These are phyloP conservation scores for Lophura nycthemera DNA, from an alignment of 2,113 vertebrate genomes.

Conservation along the genomic window DNA sequence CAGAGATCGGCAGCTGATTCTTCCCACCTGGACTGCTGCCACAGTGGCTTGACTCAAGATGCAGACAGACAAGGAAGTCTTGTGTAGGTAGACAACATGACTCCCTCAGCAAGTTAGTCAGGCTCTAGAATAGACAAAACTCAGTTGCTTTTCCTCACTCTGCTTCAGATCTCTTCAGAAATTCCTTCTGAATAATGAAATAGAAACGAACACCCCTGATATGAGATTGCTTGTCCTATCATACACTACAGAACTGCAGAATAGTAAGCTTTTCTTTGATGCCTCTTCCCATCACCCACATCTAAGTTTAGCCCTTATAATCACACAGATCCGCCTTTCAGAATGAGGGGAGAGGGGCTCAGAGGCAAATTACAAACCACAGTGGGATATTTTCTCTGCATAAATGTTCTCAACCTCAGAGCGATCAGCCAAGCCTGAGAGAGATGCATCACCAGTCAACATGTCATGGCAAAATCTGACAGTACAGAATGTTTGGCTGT, in stretches of 20 bases:
- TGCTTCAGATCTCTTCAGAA: neutral
- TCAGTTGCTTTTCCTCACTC: neutral
- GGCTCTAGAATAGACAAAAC: neutral
- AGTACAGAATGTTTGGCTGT: conserved; percentile 16
- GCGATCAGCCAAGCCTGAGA: conserved; percentile 1
- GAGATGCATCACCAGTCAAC: conserved; percentile 35
- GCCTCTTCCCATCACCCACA: neutral
- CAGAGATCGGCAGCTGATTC: neutral
- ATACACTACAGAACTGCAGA: neutral
- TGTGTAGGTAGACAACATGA: neutral
- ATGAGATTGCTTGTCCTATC: neutral
- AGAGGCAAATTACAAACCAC: conserved; percentile 17
- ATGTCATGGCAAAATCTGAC: conserved; percentile 44
- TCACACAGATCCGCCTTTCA: neutral
- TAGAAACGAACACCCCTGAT: neutral
- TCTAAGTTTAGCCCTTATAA: conserved; percentile 8
- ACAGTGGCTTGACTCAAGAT: neutral
- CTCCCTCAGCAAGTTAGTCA: neutral
- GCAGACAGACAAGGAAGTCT: conserved; percentile 9
- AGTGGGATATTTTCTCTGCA: neutral
- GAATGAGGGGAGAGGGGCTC: neutral
- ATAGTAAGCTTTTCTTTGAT: conserved; percentile 1
- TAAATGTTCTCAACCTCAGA: conserved; percentile 30
- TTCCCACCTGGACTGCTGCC: neutral
- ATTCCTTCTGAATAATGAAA: conserved; percentile 9